A percentile compares a stretch with the other conserved stretches of the same genome.
phyloP scores from a whole-genome alignment of 1,140 invertebrate genomes.

The Drosophila funebris region DNA sequence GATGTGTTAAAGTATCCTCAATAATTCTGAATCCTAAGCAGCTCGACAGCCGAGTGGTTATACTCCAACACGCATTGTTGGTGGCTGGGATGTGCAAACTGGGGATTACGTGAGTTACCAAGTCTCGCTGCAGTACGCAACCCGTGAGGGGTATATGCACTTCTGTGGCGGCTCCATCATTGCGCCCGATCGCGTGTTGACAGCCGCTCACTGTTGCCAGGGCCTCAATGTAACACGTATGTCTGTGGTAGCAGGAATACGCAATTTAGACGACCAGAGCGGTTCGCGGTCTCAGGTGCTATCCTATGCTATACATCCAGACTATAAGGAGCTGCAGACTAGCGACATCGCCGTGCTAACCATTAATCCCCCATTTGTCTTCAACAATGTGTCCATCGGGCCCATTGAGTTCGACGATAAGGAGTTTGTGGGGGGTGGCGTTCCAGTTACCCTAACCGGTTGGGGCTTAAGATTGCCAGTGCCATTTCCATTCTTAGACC shows the following conservation, averaged over 20 bases:
- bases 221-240: slow-evolving; percentile 66
- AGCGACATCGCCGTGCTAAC: slow-evolving; percentile 77
- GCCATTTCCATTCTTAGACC: slow-evolving; percentile 57
- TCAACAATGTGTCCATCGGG: slow-evolving; percentile 52
- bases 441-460: slow-evolving; percentile 69
- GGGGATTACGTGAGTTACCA: slow-evolving; percentile 72
- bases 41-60: slow-evolving; percentile 50
- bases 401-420: slow-evolving; percentile 46
- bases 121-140: slow-evolving; percentile 71
- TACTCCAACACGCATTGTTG: slow-evolving; percentile 62
- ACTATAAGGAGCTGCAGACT: slow-evolving; percentile 66
- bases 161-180: slow-evolving; percentile 84
- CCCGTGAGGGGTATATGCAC: slow-evolving; percentile 47
- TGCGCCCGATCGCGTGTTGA: slow-evolving; percentile 67
- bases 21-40: background rate
- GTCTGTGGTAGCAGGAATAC: slow-evolving; percentile 84
- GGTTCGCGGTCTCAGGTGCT: slow-evolving; percentile 66
- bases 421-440: slow-evolving; percentile 49
- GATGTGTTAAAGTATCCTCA: background rate
- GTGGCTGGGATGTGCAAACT: slow-evolving; percentile 60
- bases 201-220: slow-evolving; percentile 83
- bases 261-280: slow-evolving; percentile 74
- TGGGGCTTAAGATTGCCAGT: slow-evolving; percentile 76
- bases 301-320: slow-evolving; percentile 60
- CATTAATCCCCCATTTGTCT: slow-evolving; percentile 50